Evolutionary conservation across 2,797 vertebrate species (phyloP).

Genomic region (Darevskia mixta): DNA sequence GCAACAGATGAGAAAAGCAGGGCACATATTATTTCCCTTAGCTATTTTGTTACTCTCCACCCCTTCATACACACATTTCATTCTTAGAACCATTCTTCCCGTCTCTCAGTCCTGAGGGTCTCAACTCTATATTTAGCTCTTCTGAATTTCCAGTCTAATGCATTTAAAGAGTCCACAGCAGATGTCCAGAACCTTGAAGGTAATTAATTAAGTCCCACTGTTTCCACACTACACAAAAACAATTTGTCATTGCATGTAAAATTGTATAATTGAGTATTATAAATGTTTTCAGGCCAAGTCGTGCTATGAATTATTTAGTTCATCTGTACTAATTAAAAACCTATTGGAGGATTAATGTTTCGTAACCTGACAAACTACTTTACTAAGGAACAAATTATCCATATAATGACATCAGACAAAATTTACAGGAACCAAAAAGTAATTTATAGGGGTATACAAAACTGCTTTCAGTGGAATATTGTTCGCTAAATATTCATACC

Average conservation of each 20-base stretch:
- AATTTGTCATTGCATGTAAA: constrained; percentile 82
- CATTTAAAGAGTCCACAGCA: constrained; percentile 76
- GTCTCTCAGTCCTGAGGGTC: constrained; percentile 69
- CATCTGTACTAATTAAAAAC: constrained; percentile 82
- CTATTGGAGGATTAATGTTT: constrained; percentile 82
- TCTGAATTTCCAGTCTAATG: constrained; percentile 75
- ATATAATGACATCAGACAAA: constrained; percentile 79
- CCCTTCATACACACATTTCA: constrained; percentile 31
- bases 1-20: constrained; percentile 49
- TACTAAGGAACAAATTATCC: constrained; percentile 82
- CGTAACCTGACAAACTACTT: constrained; percentile 80
- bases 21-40: constrained; percentile 21
- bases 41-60: constrained; percentile 49
- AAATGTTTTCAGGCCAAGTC: constrained; percentile 81
- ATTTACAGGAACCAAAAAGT: constrained; percentile 73
- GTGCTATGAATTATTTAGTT: constrained; percentile 83
- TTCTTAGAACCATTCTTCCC: constrained; percentile 53
- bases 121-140: constrained; percentile 78
- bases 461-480: constrained; percentile 38
- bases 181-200: constrained; percentile 79
- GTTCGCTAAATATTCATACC: background rate
- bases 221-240: constrained; percentile 80
- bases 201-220: constrained; percentile 81
- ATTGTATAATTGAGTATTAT: constrained; percentile 80
- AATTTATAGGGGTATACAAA: constrained; percentile 68